Evolutionary conservation across 2,888 invertebrate species (phyloP).

Genomic region (Pharmacophagus antenor): DNA sequence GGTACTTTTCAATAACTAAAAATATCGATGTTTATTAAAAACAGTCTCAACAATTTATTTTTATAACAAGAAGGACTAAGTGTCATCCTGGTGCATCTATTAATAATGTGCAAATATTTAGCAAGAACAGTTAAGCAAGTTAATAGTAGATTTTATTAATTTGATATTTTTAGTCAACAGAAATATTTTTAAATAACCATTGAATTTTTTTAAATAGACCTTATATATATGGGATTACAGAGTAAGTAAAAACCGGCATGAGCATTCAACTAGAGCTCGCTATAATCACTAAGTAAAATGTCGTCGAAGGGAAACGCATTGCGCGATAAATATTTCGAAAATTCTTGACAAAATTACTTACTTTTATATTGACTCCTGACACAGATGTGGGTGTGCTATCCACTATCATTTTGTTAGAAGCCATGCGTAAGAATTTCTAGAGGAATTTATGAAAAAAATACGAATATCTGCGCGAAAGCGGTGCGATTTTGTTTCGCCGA

Average conservation of each 20-base stretch:
- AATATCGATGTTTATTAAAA: too few species aligned
- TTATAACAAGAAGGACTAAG: neutral
- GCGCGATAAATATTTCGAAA: conserved; percentile 27
- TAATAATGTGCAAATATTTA: neutral
- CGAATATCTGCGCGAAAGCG: conserved; percentile 7
- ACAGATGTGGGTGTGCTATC: conserved; percentile 55
- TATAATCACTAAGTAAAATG: neutral
- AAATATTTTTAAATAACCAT: too few species aligned
- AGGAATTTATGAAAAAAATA: conserved; percentile 2
- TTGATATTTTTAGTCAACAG: too few species aligned
- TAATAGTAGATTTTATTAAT: neutral
- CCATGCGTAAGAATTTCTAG: conserved; percentile 22
- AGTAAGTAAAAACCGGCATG: neutral
- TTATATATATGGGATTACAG: too few species aligned
- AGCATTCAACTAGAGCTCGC: neutral
- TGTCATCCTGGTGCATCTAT: neutral
- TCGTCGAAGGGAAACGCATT: conserved; percentile 11
- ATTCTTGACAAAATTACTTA: conserved; percentile 44
- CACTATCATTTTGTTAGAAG: conserved; percentile 52
- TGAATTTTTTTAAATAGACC: too few species aligned
- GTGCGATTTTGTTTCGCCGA: conserved; percentile 40
- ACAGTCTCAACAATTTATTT: neutral
- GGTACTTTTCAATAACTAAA: too few species aligned
- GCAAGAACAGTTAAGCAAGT: too few species aligned
- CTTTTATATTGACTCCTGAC: conserved; percentile 73